Percentiles rank a stretch among this genome's conserved stretches.
phyloP scores from a whole-genome alignment of 2,888 invertebrate species.

The Phengaris alcon region DNA sequence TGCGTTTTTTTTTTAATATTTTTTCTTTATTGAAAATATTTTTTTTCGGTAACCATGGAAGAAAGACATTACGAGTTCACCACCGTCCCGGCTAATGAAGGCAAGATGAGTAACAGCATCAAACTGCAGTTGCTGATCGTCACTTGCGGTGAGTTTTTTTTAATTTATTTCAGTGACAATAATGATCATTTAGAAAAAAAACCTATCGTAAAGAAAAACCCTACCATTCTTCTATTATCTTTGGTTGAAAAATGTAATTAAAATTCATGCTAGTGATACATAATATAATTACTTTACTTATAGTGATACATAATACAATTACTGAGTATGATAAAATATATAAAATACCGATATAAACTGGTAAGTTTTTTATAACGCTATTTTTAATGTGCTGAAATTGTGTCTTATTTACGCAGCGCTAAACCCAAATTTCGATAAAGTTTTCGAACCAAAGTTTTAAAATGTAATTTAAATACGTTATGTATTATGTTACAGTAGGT shows the following conservation, averaged over 20 bases:
- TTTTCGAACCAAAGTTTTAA: background rate
- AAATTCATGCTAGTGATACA: too few species aligned
- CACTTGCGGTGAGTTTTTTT: constrained; percentile 46
- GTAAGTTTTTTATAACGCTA: background rate
- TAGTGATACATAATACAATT: too few species aligned
- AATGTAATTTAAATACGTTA: background rate
- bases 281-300: too few species aligned
- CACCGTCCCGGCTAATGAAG: constrained; percentile 31
- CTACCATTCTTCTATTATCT: too few species aligned
- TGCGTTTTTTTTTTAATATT: background rate
- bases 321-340: background rate
- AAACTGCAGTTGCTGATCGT: constrained; percentile 46
- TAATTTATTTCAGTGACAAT: constrained; percentile 12
- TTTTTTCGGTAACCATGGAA: constrained; percentile 43
- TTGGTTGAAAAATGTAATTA: too few species aligned
- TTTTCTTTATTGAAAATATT: constrained; percentile 19
- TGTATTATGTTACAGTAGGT: background rate
- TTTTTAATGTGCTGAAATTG: background rate
- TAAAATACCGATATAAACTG: background rate
- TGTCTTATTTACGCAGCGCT: background rate
- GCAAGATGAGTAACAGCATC: constrained; percentile 43
- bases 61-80: constrained; percentile 42
- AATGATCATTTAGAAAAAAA: too few species aligned
- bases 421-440: background rate
- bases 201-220: too few species aligned